Conservation (phyloP, 2,888 invertebrate species). For the Cyaniris semiargus region DNA sequence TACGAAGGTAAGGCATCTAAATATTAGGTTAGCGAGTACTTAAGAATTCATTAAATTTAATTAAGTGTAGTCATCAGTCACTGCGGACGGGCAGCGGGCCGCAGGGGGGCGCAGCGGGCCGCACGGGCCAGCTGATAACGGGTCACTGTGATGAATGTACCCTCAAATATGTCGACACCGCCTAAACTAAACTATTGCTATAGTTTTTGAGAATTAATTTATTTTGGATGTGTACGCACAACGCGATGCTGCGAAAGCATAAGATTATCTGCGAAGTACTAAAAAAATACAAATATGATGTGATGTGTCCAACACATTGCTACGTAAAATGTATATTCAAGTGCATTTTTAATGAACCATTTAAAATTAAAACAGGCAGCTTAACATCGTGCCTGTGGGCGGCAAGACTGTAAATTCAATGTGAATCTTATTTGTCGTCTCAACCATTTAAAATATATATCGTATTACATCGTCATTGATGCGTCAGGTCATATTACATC, state of each 20-base stretch:
- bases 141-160: conserved; percentile 78
- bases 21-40: conserved; percentile 44
- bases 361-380: too few species aligned
- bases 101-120: conserved; percentile 32
- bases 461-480: too few species aligned
- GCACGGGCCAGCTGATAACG: conserved; percentile 65
- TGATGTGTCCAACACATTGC: too few species aligned
- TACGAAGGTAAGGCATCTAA: conserved; percentile 25
- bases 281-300: too few species aligned
- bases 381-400: too few species aligned
- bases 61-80: conserved; percentile 79
- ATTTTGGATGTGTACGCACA: conserved; percentile 2
- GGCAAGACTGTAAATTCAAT: too few species aligned
- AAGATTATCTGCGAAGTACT: too few species aligned
- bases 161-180: conserved; percentile 73
- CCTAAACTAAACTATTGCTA: conserved; percentile 55
- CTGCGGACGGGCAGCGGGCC: conserved; percentile 67
- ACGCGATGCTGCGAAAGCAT: background rate
- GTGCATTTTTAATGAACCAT: too few species aligned
- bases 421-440: too few species aligned
- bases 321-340: too few species aligned
- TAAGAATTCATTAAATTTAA: conserved; percentile 70
- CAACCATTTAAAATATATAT: too few species aligned
- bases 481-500: too few species aligned
- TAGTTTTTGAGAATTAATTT: conserved; percentile 19